These are phyloP conservation scores for Andrena trimmerana DNA, from an alignment of 2,888 invertebrate genomes.

Conservation along the genomic window DNA sequence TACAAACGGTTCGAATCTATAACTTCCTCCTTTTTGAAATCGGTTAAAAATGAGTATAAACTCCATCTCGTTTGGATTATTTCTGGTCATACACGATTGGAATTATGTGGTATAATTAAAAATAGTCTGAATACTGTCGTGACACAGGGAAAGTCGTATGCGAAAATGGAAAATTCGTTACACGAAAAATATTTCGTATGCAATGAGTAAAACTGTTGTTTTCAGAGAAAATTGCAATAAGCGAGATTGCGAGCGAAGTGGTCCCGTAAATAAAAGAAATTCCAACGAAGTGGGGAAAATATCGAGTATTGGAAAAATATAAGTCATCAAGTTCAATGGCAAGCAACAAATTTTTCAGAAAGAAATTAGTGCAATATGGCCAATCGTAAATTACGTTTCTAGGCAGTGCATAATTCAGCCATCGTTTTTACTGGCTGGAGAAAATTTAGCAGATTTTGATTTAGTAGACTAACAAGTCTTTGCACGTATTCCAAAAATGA, in stretches of 20 bases:
- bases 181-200: not conserved
- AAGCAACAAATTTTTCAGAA: not conserved
- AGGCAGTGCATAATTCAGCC: not conserved
- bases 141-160: not conserved
- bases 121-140: not conserved
- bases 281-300: not conserved
- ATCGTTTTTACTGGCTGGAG: not conserved
- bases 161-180: not conserved
- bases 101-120: not conserved
- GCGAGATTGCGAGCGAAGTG: not conserved
- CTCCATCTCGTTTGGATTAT: too few relatives aligned
- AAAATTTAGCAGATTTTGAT: not conserved
- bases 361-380: slow-evolving; percentile 1
- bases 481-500: not conserved
- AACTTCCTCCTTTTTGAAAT: too few relatives aligned
- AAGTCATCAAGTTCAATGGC: not conserved
- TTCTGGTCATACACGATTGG: too few relatives aligned
- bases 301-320: slow-evolving; percentile 13
- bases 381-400: not conserved
- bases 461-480: not conserved
- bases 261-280: not conserved
- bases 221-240: not conserved
- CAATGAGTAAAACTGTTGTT: not conserved
- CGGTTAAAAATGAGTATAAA: too few relatives aligned
- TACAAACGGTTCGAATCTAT: too few relatives aligned